phyloP scores from a whole-genome alignment of 1,140 invertebrate species.

The Papilio polyxenes region DNA sequence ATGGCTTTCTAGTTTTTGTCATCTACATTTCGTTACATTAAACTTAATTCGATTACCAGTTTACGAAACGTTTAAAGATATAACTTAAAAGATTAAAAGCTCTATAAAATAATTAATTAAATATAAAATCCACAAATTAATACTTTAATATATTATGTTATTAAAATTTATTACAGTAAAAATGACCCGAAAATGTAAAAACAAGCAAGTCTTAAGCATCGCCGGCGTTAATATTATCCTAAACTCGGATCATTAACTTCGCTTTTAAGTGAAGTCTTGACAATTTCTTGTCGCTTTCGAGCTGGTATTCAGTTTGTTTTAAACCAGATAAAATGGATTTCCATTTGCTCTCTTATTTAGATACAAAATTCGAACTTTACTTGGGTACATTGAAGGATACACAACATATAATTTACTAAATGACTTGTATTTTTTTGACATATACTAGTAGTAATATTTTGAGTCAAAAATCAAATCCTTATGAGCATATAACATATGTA shows the following conservation, averaged over 20 bases:
- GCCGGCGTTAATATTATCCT: conserved; percentile 28
- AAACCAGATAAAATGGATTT: conserved; percentile 18
- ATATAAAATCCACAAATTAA: neutral
- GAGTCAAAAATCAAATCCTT: too few relatives aligned
- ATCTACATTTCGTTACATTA: too few relatives aligned
- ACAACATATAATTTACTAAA: too few relatives aligned
- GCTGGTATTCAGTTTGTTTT: conserved; percentile 10
- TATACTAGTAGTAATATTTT: too few relatives aligned
- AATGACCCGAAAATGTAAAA: neutral
- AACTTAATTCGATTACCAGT: too few relatives aligned
- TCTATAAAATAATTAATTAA: neutral
- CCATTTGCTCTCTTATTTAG: neutral
- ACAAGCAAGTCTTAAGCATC: conserved; percentile 13
- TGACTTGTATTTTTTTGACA: too few relatives aligned
- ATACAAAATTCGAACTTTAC: neutral
- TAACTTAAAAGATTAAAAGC: neutral
- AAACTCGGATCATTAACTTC: conserved; percentile 34
- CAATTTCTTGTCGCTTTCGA: conserved; percentile 31
- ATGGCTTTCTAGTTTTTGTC: too few relatives aligned
- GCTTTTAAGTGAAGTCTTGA: conserved; percentile 33
- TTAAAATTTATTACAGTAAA: neutral
- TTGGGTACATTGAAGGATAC: too few relatives aligned
- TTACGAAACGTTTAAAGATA: too few relatives aligned
- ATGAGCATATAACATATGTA: too few relatives aligned
- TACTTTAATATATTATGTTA: neutral